phyloP scores from a whole-genome alignment of 2,888 invertebrate species.

The Arge pagana region DNA sequence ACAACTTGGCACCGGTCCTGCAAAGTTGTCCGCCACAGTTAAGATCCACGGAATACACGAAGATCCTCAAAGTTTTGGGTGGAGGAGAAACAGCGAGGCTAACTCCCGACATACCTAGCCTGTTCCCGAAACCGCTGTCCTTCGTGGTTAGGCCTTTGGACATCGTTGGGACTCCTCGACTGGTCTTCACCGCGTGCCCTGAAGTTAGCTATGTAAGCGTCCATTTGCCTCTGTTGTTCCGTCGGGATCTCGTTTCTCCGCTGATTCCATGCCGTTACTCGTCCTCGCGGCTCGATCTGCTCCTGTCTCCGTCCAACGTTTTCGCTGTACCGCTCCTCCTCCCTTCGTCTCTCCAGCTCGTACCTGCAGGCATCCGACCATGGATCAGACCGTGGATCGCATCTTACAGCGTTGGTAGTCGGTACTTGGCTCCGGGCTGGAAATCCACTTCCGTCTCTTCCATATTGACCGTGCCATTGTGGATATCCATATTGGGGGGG shows the following conservation, averaged over 20 bases:
- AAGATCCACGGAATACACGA: no score
- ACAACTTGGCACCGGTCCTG: no score
- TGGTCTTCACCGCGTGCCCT: no score
- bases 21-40: no score
- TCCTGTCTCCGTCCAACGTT: slow-evolving; percentile 24
- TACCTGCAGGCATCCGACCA: slow-evolving; percentile 25
- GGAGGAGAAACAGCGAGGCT: no score
- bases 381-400: slow-evolving; percentile 24
- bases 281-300: slow-evolving; percentile 32
- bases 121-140: no score
- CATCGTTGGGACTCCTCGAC: no score
- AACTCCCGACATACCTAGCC: no score
- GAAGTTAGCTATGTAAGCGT: no score
- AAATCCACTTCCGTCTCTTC: slow-evolving; percentile 25
- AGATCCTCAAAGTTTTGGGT: no score
- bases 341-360: slow-evolving; percentile 16
- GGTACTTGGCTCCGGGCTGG: slow-evolving; percentile 43
- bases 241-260: slow-evolving; percentile 27
- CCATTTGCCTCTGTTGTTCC: slow-evolving; percentile 1
- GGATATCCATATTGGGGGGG: background rate
- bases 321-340: slow-evolving; percentile 15
- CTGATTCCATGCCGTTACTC: slow-evolving; percentile 34
- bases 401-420: slow-evolving; percentile 29
- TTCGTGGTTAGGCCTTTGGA: no score
- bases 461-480: background rate